These are phyloP conservation scores for Mamestra brassicae DNA, from an alignment of 2,888 invertebrate genomes.

Conservation along the genomic window DNA sequence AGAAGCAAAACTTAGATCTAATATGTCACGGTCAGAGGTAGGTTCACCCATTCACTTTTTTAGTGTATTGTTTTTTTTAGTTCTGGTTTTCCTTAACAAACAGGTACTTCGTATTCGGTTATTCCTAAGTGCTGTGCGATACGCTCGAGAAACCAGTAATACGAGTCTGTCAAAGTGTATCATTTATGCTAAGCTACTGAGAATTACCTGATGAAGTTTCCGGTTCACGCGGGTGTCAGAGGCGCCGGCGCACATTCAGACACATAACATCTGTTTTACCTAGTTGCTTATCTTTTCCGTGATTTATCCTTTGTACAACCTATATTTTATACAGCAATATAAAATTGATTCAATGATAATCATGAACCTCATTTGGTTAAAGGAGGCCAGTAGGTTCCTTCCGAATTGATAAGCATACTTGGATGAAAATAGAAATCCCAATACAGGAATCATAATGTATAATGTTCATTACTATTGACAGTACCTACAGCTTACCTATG, in stretches of 20 bases:
- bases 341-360: neutral
- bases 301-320: neutral
- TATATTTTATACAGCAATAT: neutral
- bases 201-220: slow-evolving; percentile 1
- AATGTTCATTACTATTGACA: neutral
- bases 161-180: slow-evolving; percentile 27
- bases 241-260: neutral
- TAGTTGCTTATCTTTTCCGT: neutral
- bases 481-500: neutral
- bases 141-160: slow-evolving; percentile 34
- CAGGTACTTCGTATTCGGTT: neutral
- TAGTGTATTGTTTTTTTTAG: neutral
- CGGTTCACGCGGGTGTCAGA: neutral
- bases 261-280: neutral
- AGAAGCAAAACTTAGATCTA: neutral
- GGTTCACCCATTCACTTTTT: neutral
- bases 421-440: neutral
- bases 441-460: neutral
- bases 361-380: neutral
- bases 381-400: no score
- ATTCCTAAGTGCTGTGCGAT: slow-evolving; percentile 7
- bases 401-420: neutral
- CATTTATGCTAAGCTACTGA: neutral
- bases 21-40: neutral
- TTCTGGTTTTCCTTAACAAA: slow-evolving; percentile 18